Conservation (phyloP, 2,888 invertebrate species). For the Subacronicta megacephala region DNA sequence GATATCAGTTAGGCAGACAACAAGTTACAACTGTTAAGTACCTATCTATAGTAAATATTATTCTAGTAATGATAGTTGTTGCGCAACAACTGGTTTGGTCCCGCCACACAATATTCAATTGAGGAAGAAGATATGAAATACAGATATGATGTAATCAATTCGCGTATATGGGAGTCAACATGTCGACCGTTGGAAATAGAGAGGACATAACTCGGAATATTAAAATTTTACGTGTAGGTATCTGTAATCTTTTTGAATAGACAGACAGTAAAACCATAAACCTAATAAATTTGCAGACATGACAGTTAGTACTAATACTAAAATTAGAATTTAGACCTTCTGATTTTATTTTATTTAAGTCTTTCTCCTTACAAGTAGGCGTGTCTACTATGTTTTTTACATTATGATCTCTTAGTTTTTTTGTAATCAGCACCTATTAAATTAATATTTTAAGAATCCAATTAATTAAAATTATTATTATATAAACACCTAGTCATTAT, state of each 20-base stretch:
- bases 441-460: no score
- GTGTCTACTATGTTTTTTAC: no score
- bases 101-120: slow-evolving; percentile 51
- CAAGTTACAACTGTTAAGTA: slow-evolving; percentile 4
- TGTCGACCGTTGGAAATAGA: slow-evolving; percentile 40
- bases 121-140: slow-evolving; percentile 54
- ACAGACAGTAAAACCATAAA: no score
- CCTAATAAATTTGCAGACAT: no score
- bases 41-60: neutral
- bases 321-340: no score
- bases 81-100: slow-evolving; percentile 41
- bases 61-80: slow-evolving; percentile 13
- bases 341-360: no score
- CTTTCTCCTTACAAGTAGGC: no score
- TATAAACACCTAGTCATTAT: no score
- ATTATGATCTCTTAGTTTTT: no score
- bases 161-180: slow-evolving; percentile 32
- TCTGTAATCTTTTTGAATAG: neutral
- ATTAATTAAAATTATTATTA: no score
- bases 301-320: no score
- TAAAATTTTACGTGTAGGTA: neutral
- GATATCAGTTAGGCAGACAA: slow-evolving; percentile 37
- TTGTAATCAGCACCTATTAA: no score
- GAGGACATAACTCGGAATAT: slow-evolving; percentile 32
- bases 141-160: slow-evolving; percentile 56